Conservation (phyloP, 2,113 vertebrate genomes). For the Himantopus leucocephalus region DNA sequence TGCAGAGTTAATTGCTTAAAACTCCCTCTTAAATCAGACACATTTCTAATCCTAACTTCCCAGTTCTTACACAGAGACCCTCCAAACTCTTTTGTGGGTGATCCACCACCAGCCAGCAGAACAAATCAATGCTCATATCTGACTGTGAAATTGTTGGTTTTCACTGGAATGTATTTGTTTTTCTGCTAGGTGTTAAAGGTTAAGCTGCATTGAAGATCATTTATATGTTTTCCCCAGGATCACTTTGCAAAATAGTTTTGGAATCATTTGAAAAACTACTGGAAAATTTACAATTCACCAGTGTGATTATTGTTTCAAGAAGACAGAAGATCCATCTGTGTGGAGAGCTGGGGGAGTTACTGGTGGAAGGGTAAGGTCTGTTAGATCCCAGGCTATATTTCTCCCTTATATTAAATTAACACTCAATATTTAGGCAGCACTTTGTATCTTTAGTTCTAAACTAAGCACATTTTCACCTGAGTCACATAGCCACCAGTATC, state of each 20-base stretch:
- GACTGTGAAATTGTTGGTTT: neutral
- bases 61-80: neutral
- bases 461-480: neutral
- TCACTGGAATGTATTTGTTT: neutral
- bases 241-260: neutral
- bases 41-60: slow-evolving; percentile 49
- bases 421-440: neutral
- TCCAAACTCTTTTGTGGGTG: slow-evolving; percentile 33
- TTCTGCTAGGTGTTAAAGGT: neutral
- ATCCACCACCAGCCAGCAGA: neutral
- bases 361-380: neutral
- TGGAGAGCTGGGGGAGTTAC: neutral
- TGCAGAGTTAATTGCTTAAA: slow-evolving; percentile 65
- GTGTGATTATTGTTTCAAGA: neutral
- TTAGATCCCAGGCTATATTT: neutral
- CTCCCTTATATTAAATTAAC: neutral
- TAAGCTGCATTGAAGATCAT: neutral
- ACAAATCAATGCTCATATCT: neutral
- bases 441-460: neutral
- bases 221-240: neutral
- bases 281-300: neutral
- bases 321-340: neutral
- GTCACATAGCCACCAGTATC: neutral
- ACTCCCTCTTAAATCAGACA: slow-evolving; percentile 33
- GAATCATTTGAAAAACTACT: neutral